A percentile compares a stretch with the other conserved stretches of the same genome.
Conservation (phyloP, 1,140 invertebrate genomes). For the Aphidius gifuensis region DNA sequence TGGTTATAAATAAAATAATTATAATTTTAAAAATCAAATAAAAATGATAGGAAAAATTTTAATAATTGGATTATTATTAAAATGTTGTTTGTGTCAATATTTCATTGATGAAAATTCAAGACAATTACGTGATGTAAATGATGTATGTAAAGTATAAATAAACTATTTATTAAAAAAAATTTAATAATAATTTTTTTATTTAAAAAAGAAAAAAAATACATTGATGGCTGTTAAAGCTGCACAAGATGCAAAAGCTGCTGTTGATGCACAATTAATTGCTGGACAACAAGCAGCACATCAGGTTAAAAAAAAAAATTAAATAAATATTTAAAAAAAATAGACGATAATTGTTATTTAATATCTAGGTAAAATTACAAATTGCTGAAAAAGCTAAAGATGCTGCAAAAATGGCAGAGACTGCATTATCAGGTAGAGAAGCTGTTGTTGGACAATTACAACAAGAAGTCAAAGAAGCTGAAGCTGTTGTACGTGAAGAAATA, state of each 20-base stretch:
- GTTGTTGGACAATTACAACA: slow-evolving; percentile 59
- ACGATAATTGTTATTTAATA: background rate
- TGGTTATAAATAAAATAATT: too few relatives aligned
- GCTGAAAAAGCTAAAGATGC: slow-evolving; percentile 64
- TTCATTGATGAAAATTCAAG: background rate
- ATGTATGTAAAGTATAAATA: background rate
- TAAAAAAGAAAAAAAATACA: slow-evolving; percentile 43
- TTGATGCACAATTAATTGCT: slow-evolving; percentile 64
- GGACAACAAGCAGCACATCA: slow-evolving; percentile 28
- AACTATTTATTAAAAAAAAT: background rate
- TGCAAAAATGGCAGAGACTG: slow-evolving; percentile 63
- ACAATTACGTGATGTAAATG: background rate
- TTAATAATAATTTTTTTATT: background rate
- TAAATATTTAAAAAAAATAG: background rate
- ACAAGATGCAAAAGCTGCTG: slow-evolving; percentile 60
- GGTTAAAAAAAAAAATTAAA: slow-evolving; percentile 8
- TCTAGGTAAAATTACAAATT: slow-evolving; percentile 61
- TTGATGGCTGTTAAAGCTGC: slow-evolving; percentile 65
- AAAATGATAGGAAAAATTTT: too few relatives aligned
- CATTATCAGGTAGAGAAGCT: slow-evolving; percentile 56
- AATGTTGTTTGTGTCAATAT: background rate
- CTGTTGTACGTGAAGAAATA: slow-evolving; percentile 60
- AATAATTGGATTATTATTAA: too few relatives aligned
- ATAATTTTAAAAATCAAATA: too few relatives aligned
- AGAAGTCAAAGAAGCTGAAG: slow-evolving; percentile 61